A percentile compares a stretch with the other conserved stretches of the same genome.
phyloP scores from a whole-genome alignment of 2,113 vertebrate species.

The Tyto alba region DNA sequence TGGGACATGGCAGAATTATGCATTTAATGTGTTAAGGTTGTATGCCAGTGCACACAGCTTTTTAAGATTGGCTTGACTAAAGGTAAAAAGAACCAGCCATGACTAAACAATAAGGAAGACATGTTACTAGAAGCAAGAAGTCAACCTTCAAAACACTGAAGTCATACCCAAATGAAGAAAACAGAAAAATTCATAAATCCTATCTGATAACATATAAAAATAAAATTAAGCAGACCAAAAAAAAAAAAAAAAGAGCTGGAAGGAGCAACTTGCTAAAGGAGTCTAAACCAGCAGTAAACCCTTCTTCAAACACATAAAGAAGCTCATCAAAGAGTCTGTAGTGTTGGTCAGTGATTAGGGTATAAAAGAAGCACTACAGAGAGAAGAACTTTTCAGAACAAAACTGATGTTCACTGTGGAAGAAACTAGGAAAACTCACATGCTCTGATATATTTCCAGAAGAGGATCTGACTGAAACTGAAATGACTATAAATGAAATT shows the following conservation, averaged over 20 bases:
- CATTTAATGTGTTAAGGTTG: background rate
- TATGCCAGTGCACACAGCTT: background rate
- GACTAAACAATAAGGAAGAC: background rate
- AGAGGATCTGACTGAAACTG: background rate
- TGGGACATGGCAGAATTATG: background rate
- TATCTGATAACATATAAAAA: background rate
- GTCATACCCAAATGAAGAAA: background rate
- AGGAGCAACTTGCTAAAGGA: background rate
- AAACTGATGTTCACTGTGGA: background rate
- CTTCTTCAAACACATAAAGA: background rate
- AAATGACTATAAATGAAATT: background rate
- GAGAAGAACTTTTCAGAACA: background rate
- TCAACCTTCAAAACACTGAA: background rate
- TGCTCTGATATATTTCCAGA: background rate
- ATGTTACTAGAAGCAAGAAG: background rate
- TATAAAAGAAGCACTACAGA: background rate
- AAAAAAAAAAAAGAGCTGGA: background rate
- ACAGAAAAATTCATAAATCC: background rate
- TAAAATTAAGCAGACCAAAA: background rate
- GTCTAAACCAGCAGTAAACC: background rate
- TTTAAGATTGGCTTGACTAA: background rate
- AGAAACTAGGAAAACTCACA: background rate
- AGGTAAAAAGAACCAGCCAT: background rate
- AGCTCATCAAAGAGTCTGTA: background rate
- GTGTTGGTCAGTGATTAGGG: background rate